Conservation (phyloP, 2,888 invertebrate genomes). For the Augochlorella aurata region DNA sequence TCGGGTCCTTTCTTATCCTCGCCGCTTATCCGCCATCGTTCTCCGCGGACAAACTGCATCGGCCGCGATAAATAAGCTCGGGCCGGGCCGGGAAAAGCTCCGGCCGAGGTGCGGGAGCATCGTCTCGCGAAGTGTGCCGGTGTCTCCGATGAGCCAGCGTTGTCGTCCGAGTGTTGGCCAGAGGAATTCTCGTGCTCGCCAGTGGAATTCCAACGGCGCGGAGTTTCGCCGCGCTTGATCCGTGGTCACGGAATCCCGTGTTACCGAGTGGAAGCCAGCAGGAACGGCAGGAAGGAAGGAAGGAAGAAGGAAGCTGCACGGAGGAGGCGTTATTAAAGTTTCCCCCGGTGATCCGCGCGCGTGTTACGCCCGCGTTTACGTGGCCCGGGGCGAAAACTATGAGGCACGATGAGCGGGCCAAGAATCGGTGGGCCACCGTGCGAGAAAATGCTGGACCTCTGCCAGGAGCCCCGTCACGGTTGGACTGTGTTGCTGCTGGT, state of each 20-base stretch:
- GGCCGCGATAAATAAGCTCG: constrained; percentile 6
- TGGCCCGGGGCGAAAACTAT: constrained; percentile 76
- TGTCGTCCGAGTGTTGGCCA: not conserved
- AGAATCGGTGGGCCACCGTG: constrained; percentile 75
- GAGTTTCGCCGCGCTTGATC: constrained; percentile 31
- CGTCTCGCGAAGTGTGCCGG: not conserved
- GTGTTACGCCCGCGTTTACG: constrained; percentile 72
- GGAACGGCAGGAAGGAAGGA: constrained; percentile 42
- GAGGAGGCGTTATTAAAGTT: constrained; percentile 71
- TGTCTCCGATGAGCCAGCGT: not conserved
- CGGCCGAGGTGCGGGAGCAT: not conserved
- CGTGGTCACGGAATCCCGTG: constrained; percentile 45
- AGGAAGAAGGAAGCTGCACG: constrained; percentile 54
- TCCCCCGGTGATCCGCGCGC: constrained; percentile 57
- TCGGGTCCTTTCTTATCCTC: constrained; percentile 24
- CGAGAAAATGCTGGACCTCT: constrained; percentile 70
- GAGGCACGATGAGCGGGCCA: constrained; percentile 76
- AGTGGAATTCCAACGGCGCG: not conserved
- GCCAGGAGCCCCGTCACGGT: constrained; percentile 70
- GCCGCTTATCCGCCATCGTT: constrained; percentile 17
- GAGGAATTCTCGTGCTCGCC: not conserved
- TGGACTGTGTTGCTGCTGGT: constrained; percentile 72
- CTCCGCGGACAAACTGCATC: constrained; percentile 10
- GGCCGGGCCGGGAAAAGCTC: not conserved
- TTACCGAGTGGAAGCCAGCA: constrained; percentile 39